Percentiles rank a stretch among this genome's conserved stretches.
Conservation (phyloP, 2,113 vertebrate species). For the Leptocoma aspasia region DNA sequence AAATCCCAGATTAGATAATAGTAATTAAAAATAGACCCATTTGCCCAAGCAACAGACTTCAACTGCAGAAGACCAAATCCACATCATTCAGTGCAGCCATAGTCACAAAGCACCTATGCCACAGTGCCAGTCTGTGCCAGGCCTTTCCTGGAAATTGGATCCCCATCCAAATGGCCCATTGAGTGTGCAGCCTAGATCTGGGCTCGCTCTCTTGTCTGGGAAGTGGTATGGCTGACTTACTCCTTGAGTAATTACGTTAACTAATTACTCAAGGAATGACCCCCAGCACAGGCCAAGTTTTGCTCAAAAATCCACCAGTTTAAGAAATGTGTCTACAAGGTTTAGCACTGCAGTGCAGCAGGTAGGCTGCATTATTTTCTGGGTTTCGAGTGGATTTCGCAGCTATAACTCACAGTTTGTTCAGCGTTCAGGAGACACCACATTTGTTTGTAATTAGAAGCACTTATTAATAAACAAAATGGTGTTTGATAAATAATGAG, state of each 20-base stretch:
- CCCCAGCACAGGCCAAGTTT: not conserved
- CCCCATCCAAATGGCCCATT: accelerated
- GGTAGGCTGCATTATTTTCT: not conserved
- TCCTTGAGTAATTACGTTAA: too few species aligned
- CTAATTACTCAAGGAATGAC: not conserved
- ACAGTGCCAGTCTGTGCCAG: not conserved
- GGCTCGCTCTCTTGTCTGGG: not conserved
- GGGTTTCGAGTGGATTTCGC: not conserved
- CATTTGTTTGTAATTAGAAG: not conserved
- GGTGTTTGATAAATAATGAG: not conserved
- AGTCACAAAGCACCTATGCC: not conserved
- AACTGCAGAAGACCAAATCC: not conserved
- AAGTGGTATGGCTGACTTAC: not conserved
- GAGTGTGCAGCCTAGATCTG: not conserved
- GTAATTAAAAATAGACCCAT: not conserved
- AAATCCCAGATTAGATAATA: not conserved
- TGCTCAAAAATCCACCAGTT: not conserved
- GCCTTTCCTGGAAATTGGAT: not conserved
- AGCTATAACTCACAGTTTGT: not conserved
- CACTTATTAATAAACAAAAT: not conserved
- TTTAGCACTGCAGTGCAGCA: not conserved
- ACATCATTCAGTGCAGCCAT: not conserved
- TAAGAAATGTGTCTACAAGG: not conserved
- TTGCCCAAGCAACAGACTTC: not conserved
- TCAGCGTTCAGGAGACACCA: accelerated